Evolutionary conservation across 2,888 invertebrate species (phyloP).

Genomic region (Harpalus rubripes): DNA sequence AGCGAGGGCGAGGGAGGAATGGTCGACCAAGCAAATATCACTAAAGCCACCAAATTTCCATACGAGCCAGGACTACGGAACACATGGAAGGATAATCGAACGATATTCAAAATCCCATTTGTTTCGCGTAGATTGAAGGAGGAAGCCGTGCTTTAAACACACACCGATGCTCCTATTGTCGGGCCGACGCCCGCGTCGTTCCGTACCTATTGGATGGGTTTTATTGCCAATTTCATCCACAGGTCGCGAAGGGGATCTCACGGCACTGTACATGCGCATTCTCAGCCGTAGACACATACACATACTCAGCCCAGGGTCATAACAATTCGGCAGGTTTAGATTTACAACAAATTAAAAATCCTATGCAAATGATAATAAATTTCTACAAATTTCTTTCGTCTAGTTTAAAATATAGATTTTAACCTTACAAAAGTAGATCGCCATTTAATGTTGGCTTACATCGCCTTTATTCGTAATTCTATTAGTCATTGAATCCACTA

Average conservation of each 20-base stretch:
- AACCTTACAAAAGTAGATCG: too few relatives aligned
- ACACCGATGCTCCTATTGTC: conserved; percentile 69
- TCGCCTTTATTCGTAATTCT: too few relatives aligned
- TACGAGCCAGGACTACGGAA: conserved; percentile 33
- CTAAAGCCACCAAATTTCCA: conserved; percentile 58
- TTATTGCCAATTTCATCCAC: conserved; percentile 71
- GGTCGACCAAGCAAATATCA: conserved; percentile 58
- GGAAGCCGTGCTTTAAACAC: conserved; percentile 71
- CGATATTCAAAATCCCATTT: conserved; percentile 73
- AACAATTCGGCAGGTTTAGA: too few relatives aligned
- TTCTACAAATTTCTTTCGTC: too few relatives aligned
- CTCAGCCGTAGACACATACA: conserved; percentile 69
- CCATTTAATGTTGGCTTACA: too few relatives aligned
- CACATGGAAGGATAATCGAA: conserved; percentile 71
- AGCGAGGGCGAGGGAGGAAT: conserved; percentile 10
- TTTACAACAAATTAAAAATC: too few relatives aligned
- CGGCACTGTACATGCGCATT: conserved; percentile 71
- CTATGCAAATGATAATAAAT: too few relatives aligned
- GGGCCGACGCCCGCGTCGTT: conserved; percentile 65
- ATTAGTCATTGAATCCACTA: too few relatives aligned
- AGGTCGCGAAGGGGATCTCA: conserved; percentile 68
- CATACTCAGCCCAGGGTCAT: too few relatives aligned
- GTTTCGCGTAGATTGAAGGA: conserved; percentile 73
- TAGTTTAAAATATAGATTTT: too few relatives aligned
- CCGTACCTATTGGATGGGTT: conserved; percentile 66